Percentiles rank a stretch among this genome's conserved stretches.
Evolutionary conservation across 2,113 vertebrate genomes (phyloP).

Genomic region (Erythrocercus mccallii): DNA sequence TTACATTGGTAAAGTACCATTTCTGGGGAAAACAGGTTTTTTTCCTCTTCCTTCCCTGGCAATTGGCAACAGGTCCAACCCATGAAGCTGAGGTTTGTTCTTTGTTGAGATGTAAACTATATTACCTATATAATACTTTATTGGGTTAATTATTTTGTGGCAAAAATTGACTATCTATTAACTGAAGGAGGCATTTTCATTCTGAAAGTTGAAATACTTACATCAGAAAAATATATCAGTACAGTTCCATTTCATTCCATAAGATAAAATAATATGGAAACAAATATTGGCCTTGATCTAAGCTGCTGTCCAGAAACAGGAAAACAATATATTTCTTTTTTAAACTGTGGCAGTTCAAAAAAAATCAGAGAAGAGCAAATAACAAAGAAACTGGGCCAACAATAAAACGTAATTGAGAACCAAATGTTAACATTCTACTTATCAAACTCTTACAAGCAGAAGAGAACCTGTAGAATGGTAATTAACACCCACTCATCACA

Average conservation of each 20-base stretch:
- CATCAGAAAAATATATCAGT: not conserved
- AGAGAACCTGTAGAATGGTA: not conserved
- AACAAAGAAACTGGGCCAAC: not conserved
- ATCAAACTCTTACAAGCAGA: constrained; percentile 21
- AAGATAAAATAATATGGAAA: not conserved
- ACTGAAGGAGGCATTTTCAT: not conserved
- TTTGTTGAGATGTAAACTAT: not conserved
- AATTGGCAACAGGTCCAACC: not conserved
- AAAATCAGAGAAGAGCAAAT: not conserved
- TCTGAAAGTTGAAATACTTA: not conserved
- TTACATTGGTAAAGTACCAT: not conserved
- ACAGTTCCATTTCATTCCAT: not conserved
- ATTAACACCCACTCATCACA: constrained; percentile 49
- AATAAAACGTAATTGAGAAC: constrained; percentile 3
- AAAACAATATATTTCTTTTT: not conserved
- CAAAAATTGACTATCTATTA: not conserved
- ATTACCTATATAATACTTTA: not conserved
- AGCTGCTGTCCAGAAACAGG: not conserved
- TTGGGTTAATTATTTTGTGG: not conserved
- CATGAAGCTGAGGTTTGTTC: not conserved
- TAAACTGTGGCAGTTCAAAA: not conserved
- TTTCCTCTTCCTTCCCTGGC: not conserved
- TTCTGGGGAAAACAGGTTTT: not conserved
- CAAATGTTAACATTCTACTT: constrained; percentile 49
- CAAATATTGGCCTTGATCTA: not conserved